Evolutionary conservation across 2,888 invertebrate genomes (phyloP).

Genomic region (Boloria selene): DNA sequence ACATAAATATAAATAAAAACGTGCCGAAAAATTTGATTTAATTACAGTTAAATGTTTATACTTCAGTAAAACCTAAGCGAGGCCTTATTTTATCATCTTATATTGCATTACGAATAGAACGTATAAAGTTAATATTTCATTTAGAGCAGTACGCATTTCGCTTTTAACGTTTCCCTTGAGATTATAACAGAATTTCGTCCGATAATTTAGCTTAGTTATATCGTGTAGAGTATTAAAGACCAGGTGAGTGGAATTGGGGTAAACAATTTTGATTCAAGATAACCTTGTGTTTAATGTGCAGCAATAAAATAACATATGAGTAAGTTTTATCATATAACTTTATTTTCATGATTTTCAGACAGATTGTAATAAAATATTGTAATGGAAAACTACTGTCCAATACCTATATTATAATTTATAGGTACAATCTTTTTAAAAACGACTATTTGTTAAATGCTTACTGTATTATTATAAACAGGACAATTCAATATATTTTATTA

Average conservation of each 20-base stretch:
- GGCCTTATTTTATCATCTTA: constrained; percentile 1
- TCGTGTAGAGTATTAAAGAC: constrained; percentile 13
- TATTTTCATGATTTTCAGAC: no score
- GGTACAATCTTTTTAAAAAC: no score
- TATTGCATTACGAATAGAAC: constrained; percentile 14
- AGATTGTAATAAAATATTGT: no score
- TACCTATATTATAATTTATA: no score
- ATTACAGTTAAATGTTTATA: background rate
- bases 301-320: background rate
- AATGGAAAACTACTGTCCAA: no score
- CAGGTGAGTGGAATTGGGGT: constrained; percentile 10
- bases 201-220: constrained; percentile 16
- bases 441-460: no score
- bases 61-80: constrained; percentile 1
- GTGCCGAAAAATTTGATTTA: background rate
- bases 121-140: constrained; percentile 27
- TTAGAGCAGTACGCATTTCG: constrained; percentile 28
- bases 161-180: constrained; percentile 37
- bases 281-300: constrained; percentile 2
- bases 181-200: constrained; percentile 35
- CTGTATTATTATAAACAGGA: no score
- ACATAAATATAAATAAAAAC: background rate
- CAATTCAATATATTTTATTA: no score
- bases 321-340: no score
- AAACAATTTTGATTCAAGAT: constrained; percentile 9